Conservation (phyloP, 2,888 invertebrate species). For the Noctuana brunneofusca region DNA sequence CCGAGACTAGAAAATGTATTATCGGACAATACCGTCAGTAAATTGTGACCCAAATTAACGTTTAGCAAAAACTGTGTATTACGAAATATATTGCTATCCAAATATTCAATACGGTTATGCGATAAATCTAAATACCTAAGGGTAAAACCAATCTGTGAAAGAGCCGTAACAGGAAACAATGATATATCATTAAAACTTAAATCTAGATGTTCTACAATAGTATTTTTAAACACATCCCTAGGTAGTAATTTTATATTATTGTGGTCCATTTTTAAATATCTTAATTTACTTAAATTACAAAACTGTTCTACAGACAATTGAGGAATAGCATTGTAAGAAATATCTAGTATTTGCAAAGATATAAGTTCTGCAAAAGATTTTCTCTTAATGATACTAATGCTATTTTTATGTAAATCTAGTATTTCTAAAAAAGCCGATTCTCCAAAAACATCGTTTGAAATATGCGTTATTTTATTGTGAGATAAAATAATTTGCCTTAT, state of each 20-base stretch:
- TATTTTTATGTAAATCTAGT: conserved; percentile 88
- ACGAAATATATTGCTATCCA: conserved; percentile 94
- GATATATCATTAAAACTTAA: conserved; percentile 90
- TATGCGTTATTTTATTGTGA: conserved; percentile 87
- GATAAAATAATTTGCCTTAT: conserved; percentile 87
- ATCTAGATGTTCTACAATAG: conserved; percentile 90
- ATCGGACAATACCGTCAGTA: conserved; percentile 92
- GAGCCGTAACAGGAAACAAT: conserved; percentile 90
- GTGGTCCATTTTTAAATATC: conserved; percentile 87
- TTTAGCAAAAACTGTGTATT: conserved; percentile 90
- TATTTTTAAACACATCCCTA: conserved; percentile 90
- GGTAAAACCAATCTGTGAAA: conserved; percentile 91
- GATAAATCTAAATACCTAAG: conserved; percentile 90
- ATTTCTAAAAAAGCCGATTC: conserved; percentile 87
- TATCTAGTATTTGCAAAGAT: conserved; percentile 89
- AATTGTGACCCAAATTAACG: conserved; percentile 90
- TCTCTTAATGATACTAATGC: conserved; percentile 87
- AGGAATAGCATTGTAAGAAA: conserved; percentile 89
- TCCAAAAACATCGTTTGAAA: conserved; percentile 90
- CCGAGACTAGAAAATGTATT: conserved; percentile 93
- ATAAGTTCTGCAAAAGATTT: conserved; percentile 90
- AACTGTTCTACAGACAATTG: conserved; percentile 92
- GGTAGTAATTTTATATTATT: conserved; percentile 89
- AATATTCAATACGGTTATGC: conserved; percentile 91
- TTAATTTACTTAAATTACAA: conserved; percentile 87